Conservation (phyloP, 2,113 vertebrate genomes). For the Calidris pugnax region DNA sequence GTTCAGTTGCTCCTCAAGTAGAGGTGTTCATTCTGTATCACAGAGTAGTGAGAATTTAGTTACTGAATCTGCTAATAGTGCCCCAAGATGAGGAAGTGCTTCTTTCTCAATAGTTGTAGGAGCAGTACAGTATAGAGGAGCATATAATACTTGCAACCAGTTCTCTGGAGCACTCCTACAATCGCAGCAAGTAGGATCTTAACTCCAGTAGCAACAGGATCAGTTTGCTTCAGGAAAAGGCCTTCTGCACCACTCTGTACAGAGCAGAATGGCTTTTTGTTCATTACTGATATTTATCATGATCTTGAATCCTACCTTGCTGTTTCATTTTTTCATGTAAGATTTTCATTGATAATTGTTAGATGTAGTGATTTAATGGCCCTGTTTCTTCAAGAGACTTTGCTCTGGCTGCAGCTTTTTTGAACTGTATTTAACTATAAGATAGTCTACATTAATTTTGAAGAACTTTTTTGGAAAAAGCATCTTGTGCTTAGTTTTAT, state of each 20-base stretch:
- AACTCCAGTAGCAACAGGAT: neutral
- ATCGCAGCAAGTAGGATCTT: neutral
- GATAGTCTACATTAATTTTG: neutral
- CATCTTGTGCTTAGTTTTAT: neutral
- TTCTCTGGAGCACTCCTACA: neutral
- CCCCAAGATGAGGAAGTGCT: neutral
- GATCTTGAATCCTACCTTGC: neutral
- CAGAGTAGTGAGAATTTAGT: neutral
- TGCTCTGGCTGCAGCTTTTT: neutral
- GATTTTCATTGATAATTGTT: neutral
- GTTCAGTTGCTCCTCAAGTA: neutral
- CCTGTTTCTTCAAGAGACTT: neutral
- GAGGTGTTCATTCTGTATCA: neutral
- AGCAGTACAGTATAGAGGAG: neutral
- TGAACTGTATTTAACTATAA: neutral
- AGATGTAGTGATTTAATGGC: neutral
- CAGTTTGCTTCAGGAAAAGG: neutral
- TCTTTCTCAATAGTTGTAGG: neutral
- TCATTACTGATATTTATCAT: neutral
- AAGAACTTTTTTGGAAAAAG: neutral
- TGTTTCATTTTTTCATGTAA: neutral
- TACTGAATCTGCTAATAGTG: neutral
- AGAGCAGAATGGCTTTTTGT: neutral
- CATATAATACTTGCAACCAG: fast-evolving
- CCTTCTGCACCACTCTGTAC: neutral